phyloP scores from a whole-genome alignment of 2,113 vertebrate species.

The Heptranchias perlo region DNA sequence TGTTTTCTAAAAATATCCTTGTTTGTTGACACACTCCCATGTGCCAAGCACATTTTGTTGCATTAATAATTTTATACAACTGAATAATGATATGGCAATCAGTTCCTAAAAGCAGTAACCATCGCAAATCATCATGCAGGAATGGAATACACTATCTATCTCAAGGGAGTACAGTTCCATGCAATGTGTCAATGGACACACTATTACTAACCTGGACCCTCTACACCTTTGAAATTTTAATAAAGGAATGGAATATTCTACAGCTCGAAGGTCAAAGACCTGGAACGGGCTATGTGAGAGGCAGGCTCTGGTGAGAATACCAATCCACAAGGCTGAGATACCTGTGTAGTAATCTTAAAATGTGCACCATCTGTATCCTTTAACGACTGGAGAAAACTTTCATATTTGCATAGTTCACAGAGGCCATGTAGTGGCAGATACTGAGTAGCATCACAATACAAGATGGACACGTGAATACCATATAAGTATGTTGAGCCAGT shows the following conservation, averaged over 20 bases:
- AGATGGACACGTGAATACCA: background rate
- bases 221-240: conserved; percentile 22
- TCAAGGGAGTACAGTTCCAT: background rate
- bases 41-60: background rate
- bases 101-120: background rate
- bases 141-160: background rate
- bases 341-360: background rate
- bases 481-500: background rate
- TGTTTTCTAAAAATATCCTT: conserved; percentile 8
- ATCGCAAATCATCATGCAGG: background rate
- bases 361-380: background rate
- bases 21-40: background rate
- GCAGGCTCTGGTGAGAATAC: background rate
- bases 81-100: background rate
- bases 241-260: background rate
- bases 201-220: background rate
- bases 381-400: background rate
- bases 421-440: background rate
- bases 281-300: background rate
- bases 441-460: background rate
- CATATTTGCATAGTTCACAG: conserved; percentile 4
- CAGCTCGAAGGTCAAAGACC: conserved; percentile 9
- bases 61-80: background rate
- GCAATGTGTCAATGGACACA: conserved; percentile 15
- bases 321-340: background rate